Conservation (phyloP, 2,888 invertebrate species). For the Coronaproctus castanopsis region DNA sequence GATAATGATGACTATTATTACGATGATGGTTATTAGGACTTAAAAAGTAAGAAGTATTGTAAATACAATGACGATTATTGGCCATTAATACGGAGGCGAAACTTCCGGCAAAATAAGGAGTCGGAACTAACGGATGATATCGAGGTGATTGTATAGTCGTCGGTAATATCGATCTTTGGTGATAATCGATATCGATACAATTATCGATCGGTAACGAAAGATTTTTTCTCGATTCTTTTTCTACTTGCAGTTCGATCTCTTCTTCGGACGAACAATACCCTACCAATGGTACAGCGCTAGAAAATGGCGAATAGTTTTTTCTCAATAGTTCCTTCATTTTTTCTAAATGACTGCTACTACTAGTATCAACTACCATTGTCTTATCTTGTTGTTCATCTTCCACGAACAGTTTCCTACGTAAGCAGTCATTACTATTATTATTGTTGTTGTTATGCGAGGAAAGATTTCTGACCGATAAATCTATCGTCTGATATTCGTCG, state of each 20-base stretch:
- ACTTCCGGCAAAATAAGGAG: too few species aligned
- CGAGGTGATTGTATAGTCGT: too few species aligned
- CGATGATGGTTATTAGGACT: neutral
- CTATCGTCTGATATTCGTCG: slow-evolving; percentile 1
- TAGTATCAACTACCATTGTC: too few species aligned
- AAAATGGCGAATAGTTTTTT: neutral
- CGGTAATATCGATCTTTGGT: too few species aligned
- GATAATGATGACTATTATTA: too few species aligned
- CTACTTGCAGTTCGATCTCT: slow-evolving; percentile 24
- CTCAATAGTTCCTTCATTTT: neutral
- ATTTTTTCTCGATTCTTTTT: too few species aligned
- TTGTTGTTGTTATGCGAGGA: neutral
- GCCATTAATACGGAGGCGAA: too few species aligned
- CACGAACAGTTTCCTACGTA: neutral
- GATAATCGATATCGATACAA: too few species aligned
- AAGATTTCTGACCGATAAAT: neutral
- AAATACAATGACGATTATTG: slow-evolving; percentile 2
- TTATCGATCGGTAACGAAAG: too few species aligned
- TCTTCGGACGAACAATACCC: neutral
- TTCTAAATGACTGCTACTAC: neutral
- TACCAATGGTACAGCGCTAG: neutral
- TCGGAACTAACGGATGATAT: too few species aligned
- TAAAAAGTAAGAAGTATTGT: slow-evolving; percentile 10
- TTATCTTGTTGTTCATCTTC: neutral
- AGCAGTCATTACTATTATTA: too few species aligned